Evolutionary conservation across 1,140 invertebrate species (phyloP).

Genomic region (Notospermus geniculatus): DNA sequence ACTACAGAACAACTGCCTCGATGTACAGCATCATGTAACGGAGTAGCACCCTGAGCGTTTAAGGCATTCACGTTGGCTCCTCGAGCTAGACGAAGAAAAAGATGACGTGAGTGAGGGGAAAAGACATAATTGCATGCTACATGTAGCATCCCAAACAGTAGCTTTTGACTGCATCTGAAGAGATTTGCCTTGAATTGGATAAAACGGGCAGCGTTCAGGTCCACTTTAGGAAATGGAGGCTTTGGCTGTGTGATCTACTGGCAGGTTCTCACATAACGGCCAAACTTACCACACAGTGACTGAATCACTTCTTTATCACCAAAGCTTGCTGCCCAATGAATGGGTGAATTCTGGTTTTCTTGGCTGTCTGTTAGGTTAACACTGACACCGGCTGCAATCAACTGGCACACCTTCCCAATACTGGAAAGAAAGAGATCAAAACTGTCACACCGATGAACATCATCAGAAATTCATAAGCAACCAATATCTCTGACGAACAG

Average conservation of each 20-base stretch:
- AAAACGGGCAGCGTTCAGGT: no score
- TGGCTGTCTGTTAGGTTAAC: conserved; percentile 64
- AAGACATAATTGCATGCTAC: neutral
- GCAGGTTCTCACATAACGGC: no score
- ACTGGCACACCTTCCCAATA: conserved; percentile 49
- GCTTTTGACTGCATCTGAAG: no score
- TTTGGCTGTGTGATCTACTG: no score
- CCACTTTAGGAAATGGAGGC: no score
- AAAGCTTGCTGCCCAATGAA: conserved; percentile 68
- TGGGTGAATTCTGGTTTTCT: conserved; percentile 63
- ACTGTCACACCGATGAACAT: no score
- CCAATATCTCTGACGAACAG: no score
- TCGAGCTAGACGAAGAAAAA: conserved; percentile 53
- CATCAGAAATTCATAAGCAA: no score
- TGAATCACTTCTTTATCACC: conserved; percentile 62
- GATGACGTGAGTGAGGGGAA: neutral
- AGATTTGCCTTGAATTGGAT: no score
- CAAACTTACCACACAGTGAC: conserved; percentile 61
- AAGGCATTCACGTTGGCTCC: conserved; percentile 57
- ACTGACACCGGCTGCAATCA: conserved; percentile 61
- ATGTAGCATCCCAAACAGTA: neutral
- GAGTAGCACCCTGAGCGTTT: conserved; percentile 63
- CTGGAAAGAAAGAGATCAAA: conserved; percentile 42
- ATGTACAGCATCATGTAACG: conserved; percentile 65
- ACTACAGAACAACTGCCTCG: conserved; percentile 62